These are phyloP conservation scores for Scaptomyza polygonia DNA, from an alignment of 2,888 invertebrate species.

Conservation along the genomic window DNA sequence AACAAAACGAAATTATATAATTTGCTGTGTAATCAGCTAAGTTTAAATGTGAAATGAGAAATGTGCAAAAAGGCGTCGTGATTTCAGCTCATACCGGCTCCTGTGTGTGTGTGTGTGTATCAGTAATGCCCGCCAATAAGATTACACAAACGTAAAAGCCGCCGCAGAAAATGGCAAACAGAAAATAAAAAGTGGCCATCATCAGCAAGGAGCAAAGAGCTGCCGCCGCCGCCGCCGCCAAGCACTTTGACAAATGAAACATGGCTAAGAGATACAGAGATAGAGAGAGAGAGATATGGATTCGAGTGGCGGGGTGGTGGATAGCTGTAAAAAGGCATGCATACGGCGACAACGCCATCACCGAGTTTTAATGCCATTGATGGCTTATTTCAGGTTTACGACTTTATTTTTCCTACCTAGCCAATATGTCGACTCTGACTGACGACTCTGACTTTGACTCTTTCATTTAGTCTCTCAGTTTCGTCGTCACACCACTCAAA, in stretches of 20 bases:
- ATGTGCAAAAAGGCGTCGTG: constrained; percentile 42
- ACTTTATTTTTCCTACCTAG: constrained; percentile 77
- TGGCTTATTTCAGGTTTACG: constrained; percentile 80
- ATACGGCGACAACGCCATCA: constrained; percentile 50
- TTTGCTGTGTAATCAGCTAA: constrained; percentile 78
- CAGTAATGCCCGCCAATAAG: constrained; percentile 76
- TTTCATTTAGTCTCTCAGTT: constrained; percentile 6
- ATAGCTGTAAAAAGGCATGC: constrained; percentile 48
- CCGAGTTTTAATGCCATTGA: constrained; percentile 77
- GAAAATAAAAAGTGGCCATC: constrained; percentile 59
- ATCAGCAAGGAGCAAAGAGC: constrained; percentile 30
- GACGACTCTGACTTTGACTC: constrained; percentile 1
- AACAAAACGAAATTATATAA: constrained; percentile 77
- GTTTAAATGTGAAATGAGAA: constrained; percentile 69
- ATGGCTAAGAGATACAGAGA: constrained; percentile 52
- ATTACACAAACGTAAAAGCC: constrained; percentile 76
- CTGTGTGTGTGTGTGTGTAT: constrained; percentile 50
- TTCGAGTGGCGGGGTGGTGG: neutral
- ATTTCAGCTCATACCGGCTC: constrained; percentile 50
- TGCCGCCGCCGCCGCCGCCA: constrained; percentile 6
- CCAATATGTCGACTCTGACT: constrained; percentile 48
- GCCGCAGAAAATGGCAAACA: constrained; percentile 10
- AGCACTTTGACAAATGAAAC: constrained; percentile 79
- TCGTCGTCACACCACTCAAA: neutral
- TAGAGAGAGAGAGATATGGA: constrained; percentile 1